Conservation (phyloP, 2,797 vertebrate species). For the Carcharodon carcharias region DNA sequence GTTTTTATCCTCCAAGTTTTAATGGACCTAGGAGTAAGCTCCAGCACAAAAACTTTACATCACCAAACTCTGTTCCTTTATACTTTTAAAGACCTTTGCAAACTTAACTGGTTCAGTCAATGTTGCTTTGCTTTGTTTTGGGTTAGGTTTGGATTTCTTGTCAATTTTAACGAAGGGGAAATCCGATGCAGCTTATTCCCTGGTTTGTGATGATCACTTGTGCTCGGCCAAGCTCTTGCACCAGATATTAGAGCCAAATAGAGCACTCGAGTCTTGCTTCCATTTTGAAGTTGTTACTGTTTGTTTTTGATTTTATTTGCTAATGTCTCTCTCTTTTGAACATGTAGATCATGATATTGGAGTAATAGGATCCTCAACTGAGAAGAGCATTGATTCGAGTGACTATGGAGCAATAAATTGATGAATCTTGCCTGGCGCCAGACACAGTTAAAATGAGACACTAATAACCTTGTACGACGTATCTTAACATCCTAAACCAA, state of each 20-base stretch:
- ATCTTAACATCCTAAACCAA: neutral
- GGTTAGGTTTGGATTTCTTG: neutral
- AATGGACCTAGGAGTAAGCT: neutral
- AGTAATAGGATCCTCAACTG: neutral
- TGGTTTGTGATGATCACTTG: neutral
- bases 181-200: neutral
- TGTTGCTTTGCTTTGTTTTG: neutral
- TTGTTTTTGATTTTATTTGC: neutral
- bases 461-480: neutral
- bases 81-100: neutral
- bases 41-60: too few relatives aligned
- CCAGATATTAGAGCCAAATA: neutral
- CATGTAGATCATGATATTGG: neutral
- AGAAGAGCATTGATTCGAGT: neutral
- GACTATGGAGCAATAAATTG: conserved; percentile 20
- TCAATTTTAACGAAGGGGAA: neutral
- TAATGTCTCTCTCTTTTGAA: neutral
- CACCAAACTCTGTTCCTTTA: neutral
- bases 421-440: too few relatives aligned
- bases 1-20: neutral
- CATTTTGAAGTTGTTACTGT: neutral
- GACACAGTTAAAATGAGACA: neutral
- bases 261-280: too few relatives aligned
- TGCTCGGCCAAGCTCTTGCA: too few relatives aligned
- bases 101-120: neutral